These are phyloP conservation scores for Hydrolagus affinis DNA, from an alignment of 2,113 vertebrate species.

Conservation along the genomic window DNA sequence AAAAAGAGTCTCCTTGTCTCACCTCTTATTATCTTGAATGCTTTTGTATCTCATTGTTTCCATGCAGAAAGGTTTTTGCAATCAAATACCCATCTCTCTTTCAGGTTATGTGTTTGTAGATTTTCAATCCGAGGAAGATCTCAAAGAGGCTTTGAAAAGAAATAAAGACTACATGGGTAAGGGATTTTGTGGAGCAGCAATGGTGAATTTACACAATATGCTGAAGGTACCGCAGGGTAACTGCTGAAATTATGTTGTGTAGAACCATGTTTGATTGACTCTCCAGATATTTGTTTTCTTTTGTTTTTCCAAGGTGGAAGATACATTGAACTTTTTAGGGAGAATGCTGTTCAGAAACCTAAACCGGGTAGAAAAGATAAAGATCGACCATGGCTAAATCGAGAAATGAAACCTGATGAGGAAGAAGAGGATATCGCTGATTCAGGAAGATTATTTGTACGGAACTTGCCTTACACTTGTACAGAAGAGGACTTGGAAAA, in stretches of 20 bases:
- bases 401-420: constrained; percentile 67
- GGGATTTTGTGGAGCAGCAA: constrained; percentile 18
- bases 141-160: constrained; percentile 72
- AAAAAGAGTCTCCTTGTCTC: too few relatives aligned
- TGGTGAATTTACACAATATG: too few relatives aligned
- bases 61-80: not conserved
- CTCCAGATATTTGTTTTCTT: not conserved
- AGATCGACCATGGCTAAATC: constrained; percentile 47
- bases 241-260: not conserved
- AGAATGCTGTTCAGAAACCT: constrained; percentile 36
- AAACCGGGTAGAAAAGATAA: constrained; percentile 31
- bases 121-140: constrained; percentile 70
- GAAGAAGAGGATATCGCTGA: constrained; percentile 87
- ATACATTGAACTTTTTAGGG: constrained; percentile 73
- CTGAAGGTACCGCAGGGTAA: not conserved
- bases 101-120: constrained; percentile 87
- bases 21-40: not conserved
- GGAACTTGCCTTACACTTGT: constrained; percentile 88
- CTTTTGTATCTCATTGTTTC: not conserved
- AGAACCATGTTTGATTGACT: not conserved
- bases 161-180: constrained; percentile 88
- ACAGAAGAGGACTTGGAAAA: constrained; percentile 78
- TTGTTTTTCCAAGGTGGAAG: constrained; percentile 61
- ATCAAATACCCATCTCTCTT: constrained; percentile 31
- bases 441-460: constrained; percentile 80